Conservation (phyloP, 1,140 invertebrate species). For the Bicyclus anynana region DNA sequence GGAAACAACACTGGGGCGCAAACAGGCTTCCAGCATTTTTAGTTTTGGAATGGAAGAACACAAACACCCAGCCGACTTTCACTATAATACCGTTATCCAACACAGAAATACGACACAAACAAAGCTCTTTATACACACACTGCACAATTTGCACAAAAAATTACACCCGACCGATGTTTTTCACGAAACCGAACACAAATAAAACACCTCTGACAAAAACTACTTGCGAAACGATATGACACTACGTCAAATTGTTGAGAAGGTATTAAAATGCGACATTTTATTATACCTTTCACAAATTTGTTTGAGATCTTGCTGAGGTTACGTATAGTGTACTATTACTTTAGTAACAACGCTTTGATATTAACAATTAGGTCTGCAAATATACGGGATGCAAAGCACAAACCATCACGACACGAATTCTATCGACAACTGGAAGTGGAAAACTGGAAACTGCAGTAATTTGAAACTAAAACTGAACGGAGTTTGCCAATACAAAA, state of each 20-base stretch:
- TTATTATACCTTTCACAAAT: not conserved
- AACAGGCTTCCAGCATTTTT: slow-evolving; percentile 26
- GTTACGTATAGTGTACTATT: not conserved
- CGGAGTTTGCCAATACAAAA: slow-evolving; percentile 3
- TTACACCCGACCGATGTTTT: slow-evolving; percentile 33
- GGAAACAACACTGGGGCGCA: slow-evolving; percentile 13
- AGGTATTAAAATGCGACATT: slow-evolving; percentile 6
- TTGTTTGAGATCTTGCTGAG: not conserved
- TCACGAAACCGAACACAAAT: slow-evolving; percentile 55
- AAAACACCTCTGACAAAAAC: slow-evolving; percentile 49
- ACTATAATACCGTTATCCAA: slow-evolving; percentile 7
- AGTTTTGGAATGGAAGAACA: slow-evolving; percentile 10
- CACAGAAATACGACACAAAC: slow-evolving; percentile 2
- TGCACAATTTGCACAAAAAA: slow-evolving; percentile 25
- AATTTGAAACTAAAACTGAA: not conserved
- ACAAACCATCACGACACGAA: slow-evolving; percentile 19
- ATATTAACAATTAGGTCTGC: slow-evolving; percentile 9
- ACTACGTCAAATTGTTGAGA: slow-evolving; percentile 35
- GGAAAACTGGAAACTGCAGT: not conserved
- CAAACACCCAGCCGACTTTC: slow-evolving; percentile 20
- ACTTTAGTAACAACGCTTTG: slow-evolving; percentile 6
- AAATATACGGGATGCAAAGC: not conserved
- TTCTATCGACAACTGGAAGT: slow-evolving; percentile 27
- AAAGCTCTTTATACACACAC: slow-evolving; percentile 11
- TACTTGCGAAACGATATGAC: slow-evolving; percentile 59